Conservation (phyloP, 2,113 vertebrate genomes). For the Menidia beryllina region DNA sequence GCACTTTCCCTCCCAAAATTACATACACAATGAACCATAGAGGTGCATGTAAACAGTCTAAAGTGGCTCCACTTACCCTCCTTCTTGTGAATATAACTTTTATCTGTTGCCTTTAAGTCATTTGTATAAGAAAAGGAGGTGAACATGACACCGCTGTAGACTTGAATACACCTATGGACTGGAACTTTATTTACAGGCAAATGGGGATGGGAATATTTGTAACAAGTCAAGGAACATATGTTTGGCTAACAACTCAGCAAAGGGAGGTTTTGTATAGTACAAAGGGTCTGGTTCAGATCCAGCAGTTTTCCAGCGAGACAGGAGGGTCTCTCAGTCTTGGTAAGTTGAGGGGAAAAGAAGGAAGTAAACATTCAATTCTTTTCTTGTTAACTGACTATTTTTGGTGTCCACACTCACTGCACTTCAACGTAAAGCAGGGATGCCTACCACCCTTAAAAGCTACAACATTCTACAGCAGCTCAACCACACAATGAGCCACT, state of each 20-base stretch:
- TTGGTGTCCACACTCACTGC: conserved; percentile 58
- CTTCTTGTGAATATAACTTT: conserved; percentile 47
- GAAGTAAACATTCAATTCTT: conserved; percentile 64
- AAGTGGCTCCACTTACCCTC: conserved; percentile 41
- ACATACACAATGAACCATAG: conserved; percentile 63
- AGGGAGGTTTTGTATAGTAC: conserved; percentile 52
- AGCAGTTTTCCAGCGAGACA: conserved; percentile 45
- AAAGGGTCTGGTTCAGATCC: conserved; percentile 31
- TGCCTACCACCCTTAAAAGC: conserved; percentile 55
- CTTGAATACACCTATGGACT: conserved; percentile 55
- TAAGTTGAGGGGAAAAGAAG: conserved; percentile 35
- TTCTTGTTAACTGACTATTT: conserved; percentile 40
- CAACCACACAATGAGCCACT: conserved; percentile 53
- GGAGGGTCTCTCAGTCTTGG: conserved; percentile 27
- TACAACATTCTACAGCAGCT: conserved; percentile 68
- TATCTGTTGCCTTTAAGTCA: conserved; percentile 26
- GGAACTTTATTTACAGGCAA: conserved; percentile 70
- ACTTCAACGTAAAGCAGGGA: conserved; percentile 64
- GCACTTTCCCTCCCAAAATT: conserved; percentile 57
- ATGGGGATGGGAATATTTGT: conserved; percentile 40
- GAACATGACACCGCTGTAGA: conserved; percentile 56
- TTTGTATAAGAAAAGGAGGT: conserved; percentile 36
- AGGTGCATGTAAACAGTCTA: conserved; percentile 57
- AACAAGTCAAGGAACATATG: conserved; percentile 34
- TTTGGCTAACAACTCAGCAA: conserved; percentile 57